Evolutionary conservation across 2,113 vertebrate species (phyloP).

Genomic region (Cololabis saira): DNA sequence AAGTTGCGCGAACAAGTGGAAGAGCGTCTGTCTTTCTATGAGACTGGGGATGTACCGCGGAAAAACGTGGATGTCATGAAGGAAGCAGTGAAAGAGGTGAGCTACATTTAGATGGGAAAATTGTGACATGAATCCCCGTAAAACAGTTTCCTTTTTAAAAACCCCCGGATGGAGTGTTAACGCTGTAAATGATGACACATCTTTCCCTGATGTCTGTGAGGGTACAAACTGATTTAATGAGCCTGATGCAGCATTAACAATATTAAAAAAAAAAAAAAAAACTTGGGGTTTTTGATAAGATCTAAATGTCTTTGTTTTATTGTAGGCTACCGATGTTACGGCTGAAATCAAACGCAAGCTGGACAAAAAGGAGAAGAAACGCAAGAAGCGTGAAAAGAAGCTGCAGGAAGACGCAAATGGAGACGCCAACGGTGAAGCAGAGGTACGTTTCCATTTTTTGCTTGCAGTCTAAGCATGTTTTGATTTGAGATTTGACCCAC

Average conservation of each 20-base stretch:
- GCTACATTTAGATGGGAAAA: slow-evolving; percentile 6
- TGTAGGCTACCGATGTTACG: slow-evolving; percentile 86
- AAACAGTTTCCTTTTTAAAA: no score
- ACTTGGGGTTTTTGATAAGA: rapidly evolving
- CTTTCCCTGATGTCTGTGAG: slow-evolving; percentile 82
- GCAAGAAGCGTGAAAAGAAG: slow-evolving; percentile 85
- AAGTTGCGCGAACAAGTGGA: slow-evolving; percentile 94
- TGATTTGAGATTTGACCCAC: slow-evolving; percentile 69
- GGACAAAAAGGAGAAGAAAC: slow-evolving; percentile 92
- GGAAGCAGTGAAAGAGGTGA: slow-evolving; percentile 89
- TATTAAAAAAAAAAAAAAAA: rapidly evolving
- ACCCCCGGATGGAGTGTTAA: not conserved
- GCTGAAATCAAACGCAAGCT: slow-evolving; percentile 86
- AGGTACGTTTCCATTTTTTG: slow-evolving; percentile 22
- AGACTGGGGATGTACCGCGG: slow-evolving; percentile 89
- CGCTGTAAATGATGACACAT: slow-evolving; percentile 86
- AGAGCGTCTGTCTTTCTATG: slow-evolving; percentile 93
- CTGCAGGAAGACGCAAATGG: slow-evolving; percentile 57
- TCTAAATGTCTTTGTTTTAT: rapidly evolving
- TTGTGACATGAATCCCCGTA: no score
- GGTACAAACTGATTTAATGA: slow-evolving; percentile 98
- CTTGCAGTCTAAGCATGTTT: slow-evolving; percentile 55
- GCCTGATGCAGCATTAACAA: slow-evolving; percentile 83
- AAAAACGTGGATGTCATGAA: slow-evolving; percentile 97
- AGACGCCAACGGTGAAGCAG: slow-evolving; percentile 69